phyloP scores from a whole-genome alignment of 1,140 invertebrate genomes.

The Mya arenaria region DNA sequence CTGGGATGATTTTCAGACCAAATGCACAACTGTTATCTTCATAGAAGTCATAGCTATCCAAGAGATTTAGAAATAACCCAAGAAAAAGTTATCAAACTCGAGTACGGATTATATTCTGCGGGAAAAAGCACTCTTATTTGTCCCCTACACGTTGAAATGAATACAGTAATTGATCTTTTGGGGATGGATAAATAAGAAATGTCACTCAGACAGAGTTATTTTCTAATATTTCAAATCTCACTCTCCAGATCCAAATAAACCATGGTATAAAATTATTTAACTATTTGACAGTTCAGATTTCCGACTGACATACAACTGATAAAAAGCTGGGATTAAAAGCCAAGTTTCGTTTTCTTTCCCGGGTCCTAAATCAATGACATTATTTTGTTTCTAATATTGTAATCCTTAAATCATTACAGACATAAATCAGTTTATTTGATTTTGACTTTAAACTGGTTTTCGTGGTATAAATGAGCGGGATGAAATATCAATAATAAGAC shows the following conservation, averaged over 20 bases:
- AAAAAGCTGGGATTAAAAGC: conserved; percentile 48
- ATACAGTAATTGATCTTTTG: conserved; percentile 49
- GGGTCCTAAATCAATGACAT: conserved; percentile 50
- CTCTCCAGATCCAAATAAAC: conserved; percentile 25
- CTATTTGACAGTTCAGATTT: conserved; percentile 52
- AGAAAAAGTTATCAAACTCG: conserved; percentile 56
- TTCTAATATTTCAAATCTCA: conserved; percentile 39
- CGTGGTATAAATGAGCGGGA: conserved; percentile 16
- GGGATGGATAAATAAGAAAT: conserved; percentile 28
- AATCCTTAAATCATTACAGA: conserved; percentile 54
- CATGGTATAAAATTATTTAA: conserved; percentile 50
- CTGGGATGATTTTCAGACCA: too few relatives aligned
- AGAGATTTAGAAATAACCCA: conserved; percentile 41
- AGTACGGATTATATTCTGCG: conserved; percentile 47
- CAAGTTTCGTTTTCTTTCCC: conserved; percentile 54
- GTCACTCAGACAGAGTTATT: conserved; percentile 42
- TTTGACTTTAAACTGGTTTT: conserved; percentile 54
- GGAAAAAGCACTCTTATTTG: conserved; percentile 35
- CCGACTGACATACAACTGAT: conserved; percentile 50
- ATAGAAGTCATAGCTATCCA: conserved; percentile 48
- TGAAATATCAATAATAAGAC: conserved; percentile 50
- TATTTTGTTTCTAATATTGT: conserved; percentile 60
- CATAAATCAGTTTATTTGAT: conserved; percentile 58
- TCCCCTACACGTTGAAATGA: conserved; percentile 55
- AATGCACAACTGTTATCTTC: too few relatives aligned